Evolutionary conservation across 2,797 vertebrate genomes (phyloP).

Genomic region (Vultur gryphus): DNA sequence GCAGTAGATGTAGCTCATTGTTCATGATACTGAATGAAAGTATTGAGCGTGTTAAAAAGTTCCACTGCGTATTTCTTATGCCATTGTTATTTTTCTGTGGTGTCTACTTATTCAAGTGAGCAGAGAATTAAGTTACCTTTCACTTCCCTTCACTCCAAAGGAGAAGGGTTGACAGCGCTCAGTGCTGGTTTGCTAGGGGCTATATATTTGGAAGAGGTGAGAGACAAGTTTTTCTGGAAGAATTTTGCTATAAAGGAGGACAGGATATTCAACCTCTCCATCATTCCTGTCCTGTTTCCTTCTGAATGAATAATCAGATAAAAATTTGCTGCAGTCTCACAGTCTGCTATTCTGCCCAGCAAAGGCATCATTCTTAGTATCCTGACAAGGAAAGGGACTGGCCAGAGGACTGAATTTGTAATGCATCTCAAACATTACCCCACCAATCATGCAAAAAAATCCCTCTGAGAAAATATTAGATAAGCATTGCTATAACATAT

Average conservation of each 20-base stretch:
- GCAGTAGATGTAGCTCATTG: background rate
- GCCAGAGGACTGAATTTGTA: background rate
- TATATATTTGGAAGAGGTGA: background rate
- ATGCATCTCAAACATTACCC: background rate
- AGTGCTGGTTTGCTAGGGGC: background rate
- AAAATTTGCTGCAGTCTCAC: background rate
- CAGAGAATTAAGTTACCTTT: background rate
- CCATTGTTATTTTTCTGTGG: rapidly evolving
- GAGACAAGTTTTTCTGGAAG: background rate
- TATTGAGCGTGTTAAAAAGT: background rate
- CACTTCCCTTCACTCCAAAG: background rate
- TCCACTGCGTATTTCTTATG: background rate
- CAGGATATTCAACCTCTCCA: background rate
- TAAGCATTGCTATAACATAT: background rate
- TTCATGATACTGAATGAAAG: background rate
- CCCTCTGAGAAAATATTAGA: background rate
- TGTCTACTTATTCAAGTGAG: background rate
- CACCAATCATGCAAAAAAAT: background rate
- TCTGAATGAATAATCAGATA: background rate
- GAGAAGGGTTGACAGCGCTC: background rate
- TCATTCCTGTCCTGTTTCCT: background rate
- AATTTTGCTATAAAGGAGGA: background rate
- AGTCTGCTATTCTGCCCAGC: background rate
- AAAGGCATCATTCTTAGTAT: background rate
- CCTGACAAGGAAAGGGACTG: background rate